Evolutionary conservation across 2,888 invertebrate species (phyloP).

Genomic region (Plebejus argus): DNA sequence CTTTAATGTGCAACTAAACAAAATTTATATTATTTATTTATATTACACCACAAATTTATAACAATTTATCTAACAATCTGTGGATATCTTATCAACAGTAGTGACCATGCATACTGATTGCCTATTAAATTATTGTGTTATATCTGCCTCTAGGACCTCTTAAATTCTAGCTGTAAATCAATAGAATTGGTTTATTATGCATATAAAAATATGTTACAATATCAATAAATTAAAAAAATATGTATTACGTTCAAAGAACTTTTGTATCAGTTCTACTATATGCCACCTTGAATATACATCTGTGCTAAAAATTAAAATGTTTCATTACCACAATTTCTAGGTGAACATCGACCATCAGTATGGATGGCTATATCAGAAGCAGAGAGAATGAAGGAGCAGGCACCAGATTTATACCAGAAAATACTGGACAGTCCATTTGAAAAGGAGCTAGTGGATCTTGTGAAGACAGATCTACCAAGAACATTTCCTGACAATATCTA

Average conservation of each 20-base stretch:
- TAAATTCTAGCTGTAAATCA: no score
- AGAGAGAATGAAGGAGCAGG: slow-evolving; percentile 83
- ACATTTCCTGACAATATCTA: slow-evolving; percentile 98
- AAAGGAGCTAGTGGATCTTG: slow-evolving; percentile 87
- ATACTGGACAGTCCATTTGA: slow-evolving; percentile 86
- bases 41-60: neutral
- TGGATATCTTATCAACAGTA: slow-evolving; percentile 8
- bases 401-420: slow-evolving; percentile 84
- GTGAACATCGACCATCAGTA: slow-evolving; percentile 84
- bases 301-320: neutral
- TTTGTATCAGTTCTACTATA: no score
- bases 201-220: neutral
- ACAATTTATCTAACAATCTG: slow-evolving; percentile 21
- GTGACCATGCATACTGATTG: neutral
- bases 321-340: slow-evolving; percentile 44
- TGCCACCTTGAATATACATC: no score
- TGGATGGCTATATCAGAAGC: slow-evolving; percentile 95
- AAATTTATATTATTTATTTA: neutral
- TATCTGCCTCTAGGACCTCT: neutral
- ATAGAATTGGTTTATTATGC: neutral
- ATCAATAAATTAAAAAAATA: neutral
- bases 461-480: slow-evolving; percentile 93
- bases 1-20: no score
- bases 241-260: neutral
- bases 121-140: neutral